A percentile compares a stretch with the other conserved stretches of the same genome.
Conservation (phyloP, 2,888 invertebrate species). For the Catonia carolina region DNA sequence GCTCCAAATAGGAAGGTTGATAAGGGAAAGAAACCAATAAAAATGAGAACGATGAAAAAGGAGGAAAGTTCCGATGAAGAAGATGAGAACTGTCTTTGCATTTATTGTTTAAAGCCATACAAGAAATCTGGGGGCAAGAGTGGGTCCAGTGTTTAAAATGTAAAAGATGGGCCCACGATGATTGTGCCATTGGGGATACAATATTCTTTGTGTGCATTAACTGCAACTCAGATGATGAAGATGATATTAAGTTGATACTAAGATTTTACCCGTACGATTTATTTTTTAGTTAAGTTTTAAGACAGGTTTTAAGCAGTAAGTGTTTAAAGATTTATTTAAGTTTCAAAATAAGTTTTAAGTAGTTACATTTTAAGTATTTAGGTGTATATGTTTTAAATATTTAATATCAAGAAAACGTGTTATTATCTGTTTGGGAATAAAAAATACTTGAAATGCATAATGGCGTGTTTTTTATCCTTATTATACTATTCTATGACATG, state of each 20-base stretch:
- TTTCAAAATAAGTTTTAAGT: no score
- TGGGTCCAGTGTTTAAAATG: constrained; percentile 1
- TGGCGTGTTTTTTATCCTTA: not conserved
- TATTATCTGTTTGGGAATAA: no score
- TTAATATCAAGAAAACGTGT: no score
- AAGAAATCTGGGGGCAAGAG: not conserved
- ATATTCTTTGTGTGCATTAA: constrained; percentile 3
- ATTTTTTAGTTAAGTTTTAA: no score
- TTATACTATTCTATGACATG: not conserved
- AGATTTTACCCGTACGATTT: no score
- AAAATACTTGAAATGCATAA: not conserved
- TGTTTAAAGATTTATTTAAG: no score
- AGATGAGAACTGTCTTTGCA: constrained; percentile 15
- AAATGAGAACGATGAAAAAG: not conserved
- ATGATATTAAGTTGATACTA: no score
- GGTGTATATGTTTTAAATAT: no score
- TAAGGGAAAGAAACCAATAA: not conserved
- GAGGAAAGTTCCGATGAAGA: constrained; percentile 5
- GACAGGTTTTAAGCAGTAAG: no score
- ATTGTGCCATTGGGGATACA: not conserved
- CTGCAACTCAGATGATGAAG: not conserved
- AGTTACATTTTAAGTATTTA: no score
- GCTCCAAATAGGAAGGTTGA: not conserved
- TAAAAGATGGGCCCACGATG: constrained; percentile 17
- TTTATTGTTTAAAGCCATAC: constrained; percentile 13